These are phyloP conservation scores for Hypocryptadius cinnamomeus DNA, from an alignment of 2,113 vertebrate species.

Conservation along the genomic window DNA sequence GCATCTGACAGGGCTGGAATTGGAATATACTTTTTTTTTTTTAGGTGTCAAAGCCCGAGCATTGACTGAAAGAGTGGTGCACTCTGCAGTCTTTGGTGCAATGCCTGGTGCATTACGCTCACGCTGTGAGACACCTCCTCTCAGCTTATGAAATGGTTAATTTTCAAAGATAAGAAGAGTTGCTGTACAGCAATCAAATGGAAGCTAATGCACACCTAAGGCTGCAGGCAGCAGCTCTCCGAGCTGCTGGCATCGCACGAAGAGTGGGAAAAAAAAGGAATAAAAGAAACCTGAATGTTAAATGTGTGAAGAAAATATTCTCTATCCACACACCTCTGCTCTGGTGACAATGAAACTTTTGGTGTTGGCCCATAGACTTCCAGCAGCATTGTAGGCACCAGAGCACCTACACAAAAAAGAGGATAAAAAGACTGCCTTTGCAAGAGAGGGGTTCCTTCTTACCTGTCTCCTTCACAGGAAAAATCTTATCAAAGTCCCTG, in stretches of 20 bases:
- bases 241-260: background rate
- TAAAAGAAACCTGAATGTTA: background rate
- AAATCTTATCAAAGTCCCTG: background rate
- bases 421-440: background rate
- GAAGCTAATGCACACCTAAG: conserved; percentile 27
- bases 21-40: conserved; percentile 23
- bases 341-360: background rate
- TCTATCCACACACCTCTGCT: background rate
- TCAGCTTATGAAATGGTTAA: conserved; percentile 43
- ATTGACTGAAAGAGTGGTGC: conserved; percentile 11
- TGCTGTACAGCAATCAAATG: conserved; percentile 35
- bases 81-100: conserved; percentile 56
- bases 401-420: background rate
- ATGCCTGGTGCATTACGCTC: conserved; percentile 55
- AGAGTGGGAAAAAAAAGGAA: background rate
- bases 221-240: background rate
- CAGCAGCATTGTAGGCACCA: accelerated
- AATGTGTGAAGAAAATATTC: background rate
- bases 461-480: background rate
- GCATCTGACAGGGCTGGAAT: conserved; percentile 9
- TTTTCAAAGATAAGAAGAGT: conserved; percentile 51
- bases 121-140: background rate
- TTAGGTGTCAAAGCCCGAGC: conserved; percentile 15
- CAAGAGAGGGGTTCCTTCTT: background rate
- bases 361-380: background rate